Percentiles rank a stretch among this genome's conserved stretches.
Evolutionary conservation across 2,888 invertebrate genomes (phyloP).

Genomic region (Matsumyia berberina): DNA sequence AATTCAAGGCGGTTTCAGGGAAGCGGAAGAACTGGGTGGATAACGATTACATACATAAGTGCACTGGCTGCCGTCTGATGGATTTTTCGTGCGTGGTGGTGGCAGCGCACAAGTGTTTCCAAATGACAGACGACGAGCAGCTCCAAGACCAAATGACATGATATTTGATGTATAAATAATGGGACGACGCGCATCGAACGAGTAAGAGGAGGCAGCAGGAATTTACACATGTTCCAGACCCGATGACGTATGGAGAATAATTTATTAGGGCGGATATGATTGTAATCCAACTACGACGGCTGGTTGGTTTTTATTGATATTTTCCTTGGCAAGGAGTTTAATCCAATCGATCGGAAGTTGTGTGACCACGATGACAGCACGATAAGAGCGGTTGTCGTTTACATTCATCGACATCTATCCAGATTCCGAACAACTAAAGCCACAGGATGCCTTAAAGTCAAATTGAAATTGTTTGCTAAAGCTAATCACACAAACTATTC

Average conservation of each 20-base stretch:
- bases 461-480: background rate
- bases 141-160: constrained; percentile 45
- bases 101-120: constrained; percentile 43
- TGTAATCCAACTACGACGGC: background rate
- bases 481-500: background rate
- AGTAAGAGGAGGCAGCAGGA: background rate
- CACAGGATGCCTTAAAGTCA: too few species aligned
- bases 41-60: constrained; percentile 25
- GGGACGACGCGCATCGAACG: constrained; percentile 3
- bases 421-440: too few species aligned
- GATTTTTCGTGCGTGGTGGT: constrained; percentile 11
- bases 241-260: constrained; percentile 12
- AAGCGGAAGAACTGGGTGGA: background rate
- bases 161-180: constrained; percentile 62
- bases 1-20: constrained; percentile 10
- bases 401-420: too few species aligned
- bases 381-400: too few species aligned
- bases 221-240: constrained; percentile 1
- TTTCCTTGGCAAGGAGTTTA: background rate
- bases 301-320: background rate
- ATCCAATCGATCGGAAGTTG: background rate
- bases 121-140: constrained; percentile 42
- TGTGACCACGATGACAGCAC: background rate
- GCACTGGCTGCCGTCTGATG: constrained; percentile 38
- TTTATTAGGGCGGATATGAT: background rate